Conservation (phyloP, 64 coral and sea anemone genomes). For the Actinia equina region DNA sequence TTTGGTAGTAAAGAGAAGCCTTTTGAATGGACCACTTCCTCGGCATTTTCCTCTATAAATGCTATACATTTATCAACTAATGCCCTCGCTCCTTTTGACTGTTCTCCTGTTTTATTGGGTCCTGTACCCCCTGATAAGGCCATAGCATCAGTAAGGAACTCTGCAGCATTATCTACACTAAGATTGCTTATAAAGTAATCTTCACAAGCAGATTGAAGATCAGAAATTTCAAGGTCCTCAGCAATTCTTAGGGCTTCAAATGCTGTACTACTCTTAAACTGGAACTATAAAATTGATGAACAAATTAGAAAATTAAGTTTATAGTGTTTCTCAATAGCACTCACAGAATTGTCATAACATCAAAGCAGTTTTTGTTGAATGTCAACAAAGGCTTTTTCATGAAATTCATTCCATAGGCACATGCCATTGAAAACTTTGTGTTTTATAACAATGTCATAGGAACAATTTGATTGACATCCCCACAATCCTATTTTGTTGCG, state of each 20-base stretch:
- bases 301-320: background rate
- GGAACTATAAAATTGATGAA: constrained; percentile 46
- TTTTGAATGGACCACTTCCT: constrained; percentile 77
- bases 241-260: constrained; percentile 94
- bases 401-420: no score
- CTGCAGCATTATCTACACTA: constrained; percentile 75
- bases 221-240: constrained; percentile 65
- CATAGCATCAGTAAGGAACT: constrained; percentile 80
- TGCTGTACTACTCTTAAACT: constrained; percentile 62
- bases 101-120: constrained; percentile 4
- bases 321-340: no score
- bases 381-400: no score
- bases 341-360: no score
- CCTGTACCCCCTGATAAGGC: constrained; percentile 42
- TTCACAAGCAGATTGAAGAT: constrained; percentile 79
- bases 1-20: constrained; percentile 79
- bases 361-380: no score
- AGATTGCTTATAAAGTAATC: constrained; percentile 75
- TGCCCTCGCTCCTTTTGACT: constrained; percentile 49
- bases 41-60: constrained; percentile 94
- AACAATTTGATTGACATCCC: no score
- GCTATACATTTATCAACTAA: constrained; percentile 73
- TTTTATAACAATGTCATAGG: no score
- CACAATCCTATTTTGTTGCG: no score
- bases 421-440: no score